Conservation (phyloP, 2,888 invertebrate genomes). For the Drosophila prolongata region DNA sequence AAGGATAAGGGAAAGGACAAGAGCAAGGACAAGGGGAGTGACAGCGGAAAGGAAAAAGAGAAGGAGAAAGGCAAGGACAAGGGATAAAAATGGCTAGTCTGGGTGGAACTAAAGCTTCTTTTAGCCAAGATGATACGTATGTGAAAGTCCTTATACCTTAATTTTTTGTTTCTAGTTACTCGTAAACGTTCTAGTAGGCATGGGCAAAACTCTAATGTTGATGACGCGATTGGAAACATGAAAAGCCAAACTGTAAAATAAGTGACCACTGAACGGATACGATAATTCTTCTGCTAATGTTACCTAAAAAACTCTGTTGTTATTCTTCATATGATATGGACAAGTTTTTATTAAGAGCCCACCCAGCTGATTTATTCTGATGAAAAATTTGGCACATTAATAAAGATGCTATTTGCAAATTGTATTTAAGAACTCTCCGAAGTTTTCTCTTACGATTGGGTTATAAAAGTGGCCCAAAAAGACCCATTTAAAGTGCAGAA, state of each 20-base stretch:
- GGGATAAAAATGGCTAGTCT: conserved; percentile 9
- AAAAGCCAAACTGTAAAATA: neutral
- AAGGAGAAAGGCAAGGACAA: conserved; percentile 10
- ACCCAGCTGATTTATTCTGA: neutral
- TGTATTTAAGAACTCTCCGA: neutral
- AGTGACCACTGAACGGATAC: neutral
- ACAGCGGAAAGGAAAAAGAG: conserved; percentile 36
- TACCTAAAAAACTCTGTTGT: neutral
- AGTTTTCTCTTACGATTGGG: neutral
- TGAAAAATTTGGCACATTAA: neutral
- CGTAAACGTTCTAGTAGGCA: conserved; percentile 1
- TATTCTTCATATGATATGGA: neutral
- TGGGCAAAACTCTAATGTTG: neutral
- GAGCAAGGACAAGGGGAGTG: neutral
- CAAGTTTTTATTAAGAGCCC: neutral
- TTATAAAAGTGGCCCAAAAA: neutral
- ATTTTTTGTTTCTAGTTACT: conserved; percentile 10
- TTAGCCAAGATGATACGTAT: conserved; percentile 15
- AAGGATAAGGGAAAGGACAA: conserved; percentile 24
- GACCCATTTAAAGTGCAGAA: neutral
- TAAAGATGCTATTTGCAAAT: conserved; percentile 1
- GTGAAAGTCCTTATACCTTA: neutral
- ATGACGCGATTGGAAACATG: neutral
- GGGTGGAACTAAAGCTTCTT: neutral
- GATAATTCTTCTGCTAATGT: neutral